Base-by-base conservation (phyloP, 2,113 vertebrate species). In the Ptyas mucosa region DNA sequence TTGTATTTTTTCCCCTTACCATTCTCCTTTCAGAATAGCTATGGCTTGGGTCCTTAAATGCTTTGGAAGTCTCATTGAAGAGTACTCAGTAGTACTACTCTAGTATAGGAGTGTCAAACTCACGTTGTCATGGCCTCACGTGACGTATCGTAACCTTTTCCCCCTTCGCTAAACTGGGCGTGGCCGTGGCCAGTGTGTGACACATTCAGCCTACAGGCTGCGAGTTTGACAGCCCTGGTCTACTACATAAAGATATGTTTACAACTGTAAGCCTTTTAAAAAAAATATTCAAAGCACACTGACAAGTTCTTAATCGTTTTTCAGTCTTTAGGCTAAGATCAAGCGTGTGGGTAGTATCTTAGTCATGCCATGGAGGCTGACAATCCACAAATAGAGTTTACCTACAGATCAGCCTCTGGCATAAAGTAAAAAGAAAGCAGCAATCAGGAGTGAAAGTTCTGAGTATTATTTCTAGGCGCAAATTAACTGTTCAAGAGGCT, bases 171-270 rank as follows among this genome's bases (percentile, higher is more conserved):
- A 55, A 55, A 55, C 54, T 5, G 1, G 54, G 18, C 18, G 49
- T 8, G 52, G 52, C 2, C 2, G 2, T 52, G 52, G 52, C 1
- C 52, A 52, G 2, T 1, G 10, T 52, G 8, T 57, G 7, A 57
- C 21, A 1, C 21, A 23, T 57, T 21, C 1, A 7, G 7, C 21
- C 20, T 21, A 1, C 1, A 5, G 18, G 55, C 6, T 1, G 6
- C 6, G 20, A 57, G 55, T 57, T 57, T 57, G 20, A 57, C 55
- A 57, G 55, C 20, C 21, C 20, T 57, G 55, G 57, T 58, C 23
- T 61, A 21, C 18, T 7, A 75, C 69, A 53, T 53, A 64, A 34
- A 69, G 69, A 51, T n/a, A 69, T n/a, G 5, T 61, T 52, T 21
- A 49, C 26, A 69, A 52, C 15, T 7, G 18, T n/a, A 14, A 20